Conservation (phyloP, 2,113 vertebrate genomes). For the Xiphorhynchus elegans region DNA sequence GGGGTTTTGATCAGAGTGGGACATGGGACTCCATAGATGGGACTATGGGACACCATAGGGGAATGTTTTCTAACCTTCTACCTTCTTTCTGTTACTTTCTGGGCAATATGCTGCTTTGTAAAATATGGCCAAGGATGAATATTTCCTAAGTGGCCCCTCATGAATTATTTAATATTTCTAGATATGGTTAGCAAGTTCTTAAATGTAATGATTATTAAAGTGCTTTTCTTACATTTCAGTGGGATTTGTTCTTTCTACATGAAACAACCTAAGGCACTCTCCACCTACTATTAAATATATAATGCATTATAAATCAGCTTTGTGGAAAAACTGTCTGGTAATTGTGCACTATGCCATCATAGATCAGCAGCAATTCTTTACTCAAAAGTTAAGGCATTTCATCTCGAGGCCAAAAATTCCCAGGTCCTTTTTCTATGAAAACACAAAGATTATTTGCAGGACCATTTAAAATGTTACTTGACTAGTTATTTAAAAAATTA, state of each 20-base stretch:
- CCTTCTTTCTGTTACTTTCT: background rate
- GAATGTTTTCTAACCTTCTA: background rate
- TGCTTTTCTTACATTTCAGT: background rate
- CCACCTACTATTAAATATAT: background rate
- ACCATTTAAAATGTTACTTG: background rate
- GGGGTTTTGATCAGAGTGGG: background rate
- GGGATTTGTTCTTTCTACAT: background rate
- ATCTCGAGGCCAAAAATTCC: background rate
- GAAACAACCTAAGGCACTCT: background rate
- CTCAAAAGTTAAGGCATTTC: background rate
- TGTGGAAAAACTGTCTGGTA: background rate
- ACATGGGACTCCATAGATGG: background rate
- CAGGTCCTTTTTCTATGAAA: background rate
- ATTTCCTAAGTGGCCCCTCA: background rate
- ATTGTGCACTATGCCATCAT: background rate
- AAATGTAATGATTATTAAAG: background rate
- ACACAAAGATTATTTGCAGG: fast-evolving
- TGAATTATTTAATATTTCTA: background rate
- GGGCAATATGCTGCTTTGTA: background rate
- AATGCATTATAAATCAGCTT: background rate
- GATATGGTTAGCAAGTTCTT: background rate
- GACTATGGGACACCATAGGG: fast-evolving
- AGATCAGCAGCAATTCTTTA: background rate
- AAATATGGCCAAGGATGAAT: background rate
- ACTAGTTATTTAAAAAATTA: background rate